Base-by-base conservation (phyloP, 2,113 vertebrate genomes). In the Ceyx melanurus region DNA sequence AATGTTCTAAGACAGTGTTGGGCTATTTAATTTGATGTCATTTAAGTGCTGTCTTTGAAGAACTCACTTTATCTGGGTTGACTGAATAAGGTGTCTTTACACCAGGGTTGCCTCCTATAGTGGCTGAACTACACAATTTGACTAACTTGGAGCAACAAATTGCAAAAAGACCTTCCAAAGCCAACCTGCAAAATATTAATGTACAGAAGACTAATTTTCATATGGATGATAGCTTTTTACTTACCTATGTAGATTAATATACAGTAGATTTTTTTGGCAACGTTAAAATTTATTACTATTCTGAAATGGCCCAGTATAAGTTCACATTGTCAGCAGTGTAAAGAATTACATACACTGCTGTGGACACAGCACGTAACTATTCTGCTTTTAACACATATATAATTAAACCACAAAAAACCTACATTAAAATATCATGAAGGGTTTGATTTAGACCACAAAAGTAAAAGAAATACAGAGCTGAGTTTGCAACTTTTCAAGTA, bases 341-440 rank as follows among this genome's bases (percentile, higher is more conserved):
- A 96, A 85, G 53, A 82, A 82, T 90, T 94, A 50, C 12, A 23
- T 50, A 22, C 22, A 12, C 48, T 50, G 48, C 48, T 50, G 48
- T 50, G 48, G 48, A 23, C 10, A 5, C 66, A 93, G 54, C 18
- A 16, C 85, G 40, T 83, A 75, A 67, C 25, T 83, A 40, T 64
- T 68, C 61, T 93, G 57, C 45, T 85, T 84, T 51, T 92, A 53
- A 92, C 94, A 94, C 68, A n/a, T 26, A n/a, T 81, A 72, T 76
- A 95, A 96, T 96, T 91, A 96, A 97, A 96, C 94, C 90, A 93
- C 91, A 95, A 92, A 95, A 50, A 88, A 50, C 48, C 54, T 95
- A 67, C 33, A 51, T 92, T 95, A 83, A 89, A 91, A 92, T 94
- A 62, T 80, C 86, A 76, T 58, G 76, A 81, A 96, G 33, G 35